Evolutionary conservation across 1,140 invertebrate species (phyloP).

Genomic region (Drosophila murphyi): DNA sequence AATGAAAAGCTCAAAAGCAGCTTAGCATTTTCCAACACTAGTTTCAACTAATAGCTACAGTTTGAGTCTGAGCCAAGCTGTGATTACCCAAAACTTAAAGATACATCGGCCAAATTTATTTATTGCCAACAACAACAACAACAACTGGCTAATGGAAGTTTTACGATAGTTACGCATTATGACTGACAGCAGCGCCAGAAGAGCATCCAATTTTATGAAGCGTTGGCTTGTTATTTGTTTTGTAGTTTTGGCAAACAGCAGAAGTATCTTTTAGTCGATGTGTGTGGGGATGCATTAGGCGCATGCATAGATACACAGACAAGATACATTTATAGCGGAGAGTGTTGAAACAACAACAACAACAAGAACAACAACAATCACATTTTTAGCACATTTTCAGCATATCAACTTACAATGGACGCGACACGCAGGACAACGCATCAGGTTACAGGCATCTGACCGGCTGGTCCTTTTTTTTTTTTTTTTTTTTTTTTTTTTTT

Average conservation of each 20-base stretch:
- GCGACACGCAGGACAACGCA: constrained; percentile 51
- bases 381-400: constrained; percentile 80
- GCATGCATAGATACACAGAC: constrained; percentile 17
- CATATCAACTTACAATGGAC: constrained; percentile 70
- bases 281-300: constrained; percentile 16
- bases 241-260: constrained; percentile 1
- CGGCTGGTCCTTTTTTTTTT: constrained; percentile 21
- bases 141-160: constrained; percentile 63
- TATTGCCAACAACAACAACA: too few species aligned
- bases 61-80: background rate
- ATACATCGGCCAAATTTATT: constrained; percentile 24
- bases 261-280: constrained; percentile 29
- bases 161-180: constrained; percentile 70
- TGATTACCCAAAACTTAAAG: constrained; percentile 37
- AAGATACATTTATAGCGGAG: constrained; percentile 9
- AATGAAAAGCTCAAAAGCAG: too few species aligned
- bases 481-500: background rate
- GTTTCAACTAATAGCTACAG: background rate
- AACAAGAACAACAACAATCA: constrained; percentile 51
- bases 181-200: constrained; percentile 31
- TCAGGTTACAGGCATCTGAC: constrained; percentile 63
- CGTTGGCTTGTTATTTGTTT: background rate
- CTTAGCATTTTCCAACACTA: too few species aligned
- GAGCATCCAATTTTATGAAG: constrained; percentile 68
- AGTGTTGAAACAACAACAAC: constrained; percentile 23